These are phyloP conservation scores for Triplophysa rosa DNA, from an alignment of 2,113 vertebrate genomes.

Conservation along the genomic window DNA sequence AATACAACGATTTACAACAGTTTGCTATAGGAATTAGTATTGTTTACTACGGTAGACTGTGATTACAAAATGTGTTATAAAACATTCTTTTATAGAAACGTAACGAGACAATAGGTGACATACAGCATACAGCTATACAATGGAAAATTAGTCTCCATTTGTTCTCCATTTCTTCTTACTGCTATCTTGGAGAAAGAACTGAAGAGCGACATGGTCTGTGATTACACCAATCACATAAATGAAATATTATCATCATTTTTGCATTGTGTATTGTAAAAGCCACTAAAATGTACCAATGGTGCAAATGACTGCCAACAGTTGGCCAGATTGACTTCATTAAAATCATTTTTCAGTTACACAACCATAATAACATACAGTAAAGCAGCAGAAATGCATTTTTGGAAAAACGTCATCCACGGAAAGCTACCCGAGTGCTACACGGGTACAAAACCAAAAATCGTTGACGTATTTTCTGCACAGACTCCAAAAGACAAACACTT, in stretches of 20 bases:
- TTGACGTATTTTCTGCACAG: no score
- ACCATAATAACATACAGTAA: not conserved
- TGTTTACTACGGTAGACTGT: no score
- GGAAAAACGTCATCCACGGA: not conserved
- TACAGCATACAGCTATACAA: not conserved
- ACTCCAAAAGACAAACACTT: not conserved
- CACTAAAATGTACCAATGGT: conserved; percentile 9
- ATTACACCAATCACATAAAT: conserved; percentile 6
- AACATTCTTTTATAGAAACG: no score
- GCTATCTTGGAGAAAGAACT: not conserved
- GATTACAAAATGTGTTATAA: no score
- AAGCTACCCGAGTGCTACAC: not conserved
- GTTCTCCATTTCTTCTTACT: not conserved
- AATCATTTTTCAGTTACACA: conserved; percentile 15
- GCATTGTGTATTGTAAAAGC: not conserved
- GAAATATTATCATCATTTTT: not conserved
- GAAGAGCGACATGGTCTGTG: not conserved
- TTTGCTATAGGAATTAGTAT: no score
- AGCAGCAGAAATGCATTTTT: not conserved
- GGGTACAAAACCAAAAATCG: no score
- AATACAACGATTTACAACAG: no score
- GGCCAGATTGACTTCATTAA: not conserved
- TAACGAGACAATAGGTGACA: no score
- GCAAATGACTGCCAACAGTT: conserved; percentile 1
- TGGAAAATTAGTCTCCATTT: not conserved